phyloP scores from a whole-genome alignment of 2,888 invertebrate genomes.

The Phrixothrix hirtus region DNA sequence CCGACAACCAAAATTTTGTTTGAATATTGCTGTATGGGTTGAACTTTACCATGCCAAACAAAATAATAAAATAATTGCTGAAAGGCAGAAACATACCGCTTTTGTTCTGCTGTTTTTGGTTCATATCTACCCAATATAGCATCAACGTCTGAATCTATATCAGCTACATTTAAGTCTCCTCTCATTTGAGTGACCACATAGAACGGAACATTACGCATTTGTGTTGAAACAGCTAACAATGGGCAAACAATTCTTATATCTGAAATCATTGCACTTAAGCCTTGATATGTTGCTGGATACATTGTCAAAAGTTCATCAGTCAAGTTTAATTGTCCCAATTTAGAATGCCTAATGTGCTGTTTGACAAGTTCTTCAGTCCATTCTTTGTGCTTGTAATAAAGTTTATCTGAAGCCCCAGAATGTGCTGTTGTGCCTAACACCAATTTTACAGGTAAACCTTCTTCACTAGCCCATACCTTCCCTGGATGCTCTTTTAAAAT shows the following conservation, averaged over 20 bases:
- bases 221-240: conserved; percentile 67
- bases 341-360: conserved; percentile 65
- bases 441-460: conserved; percentile 57
- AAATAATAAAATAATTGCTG: conserved; percentile 82
- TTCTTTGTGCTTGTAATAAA: conserved; percentile 64
- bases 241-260: conserved; percentile 82
- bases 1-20: conserved; percentile 67
- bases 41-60: conserved; percentile 74
- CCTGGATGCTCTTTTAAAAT: conserved; percentile 69
- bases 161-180: conserved; percentile 50
- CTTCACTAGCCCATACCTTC: conserved; percentile 63
- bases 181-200: conserved; percentile 74
- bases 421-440: conserved; percentile 78
- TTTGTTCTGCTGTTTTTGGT: conserved; percentile 72
- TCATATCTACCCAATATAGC: conserved; percentile 80
- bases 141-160: conserved; percentile 69
- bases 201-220: conserved; percentile 68
- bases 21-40: conserved; percentile 60
- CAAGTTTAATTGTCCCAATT: conserved; percentile 66
- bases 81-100: conserved; percentile 76
- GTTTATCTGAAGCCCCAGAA: conserved; percentile 67
- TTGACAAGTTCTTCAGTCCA: conserved; percentile 71
- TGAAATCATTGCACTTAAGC: conserved; percentile 73
- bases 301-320: conserved; percentile 65
- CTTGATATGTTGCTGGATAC: conserved; percentile 69